A percentile compares a stretch with the other conserved stretches of the same genome.
Conservation (phyloP, 2,888 invertebrate genomes). For the Xestoiulus laeticollis region DNA sequence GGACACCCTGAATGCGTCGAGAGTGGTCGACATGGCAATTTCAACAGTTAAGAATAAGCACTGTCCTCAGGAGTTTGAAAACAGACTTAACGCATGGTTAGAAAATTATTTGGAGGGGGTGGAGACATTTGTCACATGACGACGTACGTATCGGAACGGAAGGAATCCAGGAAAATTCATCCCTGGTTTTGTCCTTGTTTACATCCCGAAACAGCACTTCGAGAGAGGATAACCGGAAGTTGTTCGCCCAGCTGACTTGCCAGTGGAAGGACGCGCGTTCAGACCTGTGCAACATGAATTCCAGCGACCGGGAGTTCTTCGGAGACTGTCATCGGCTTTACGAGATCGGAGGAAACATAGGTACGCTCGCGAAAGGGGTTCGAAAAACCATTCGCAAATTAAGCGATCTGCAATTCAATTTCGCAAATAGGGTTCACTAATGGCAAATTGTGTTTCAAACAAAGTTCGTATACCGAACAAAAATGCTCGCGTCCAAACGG, state of each 20-base stretch:
- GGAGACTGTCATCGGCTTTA: constrained; percentile 49
- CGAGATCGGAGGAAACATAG: constrained; percentile 55
- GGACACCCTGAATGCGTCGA: neutral
- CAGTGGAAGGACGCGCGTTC: neutral
- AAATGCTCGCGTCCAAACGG: no score
- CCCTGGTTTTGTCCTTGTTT: no score
- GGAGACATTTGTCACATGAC: no score
- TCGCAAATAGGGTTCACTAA: no score
- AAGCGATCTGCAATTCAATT: no score
- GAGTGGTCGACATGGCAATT: neutral
- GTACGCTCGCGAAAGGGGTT: neutral
- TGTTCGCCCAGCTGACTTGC: neutral
- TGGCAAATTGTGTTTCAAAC: no score
- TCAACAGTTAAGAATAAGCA: neutral
- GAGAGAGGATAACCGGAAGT: neutral
- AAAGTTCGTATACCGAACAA: no score
- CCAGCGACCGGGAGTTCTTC: neutral
- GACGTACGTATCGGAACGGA: no score
- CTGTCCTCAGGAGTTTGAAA: neutral
- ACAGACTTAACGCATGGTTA: neutral
- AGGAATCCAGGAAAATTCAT: no score
- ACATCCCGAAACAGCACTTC: neutral
- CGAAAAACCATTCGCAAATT: no score
- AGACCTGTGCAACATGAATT: constrained; percentile 30
- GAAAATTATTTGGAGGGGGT: no score